Conservation (phyloP, 2,113 vertebrate species). For the Ptilorrhoa leucosticta region DNA sequence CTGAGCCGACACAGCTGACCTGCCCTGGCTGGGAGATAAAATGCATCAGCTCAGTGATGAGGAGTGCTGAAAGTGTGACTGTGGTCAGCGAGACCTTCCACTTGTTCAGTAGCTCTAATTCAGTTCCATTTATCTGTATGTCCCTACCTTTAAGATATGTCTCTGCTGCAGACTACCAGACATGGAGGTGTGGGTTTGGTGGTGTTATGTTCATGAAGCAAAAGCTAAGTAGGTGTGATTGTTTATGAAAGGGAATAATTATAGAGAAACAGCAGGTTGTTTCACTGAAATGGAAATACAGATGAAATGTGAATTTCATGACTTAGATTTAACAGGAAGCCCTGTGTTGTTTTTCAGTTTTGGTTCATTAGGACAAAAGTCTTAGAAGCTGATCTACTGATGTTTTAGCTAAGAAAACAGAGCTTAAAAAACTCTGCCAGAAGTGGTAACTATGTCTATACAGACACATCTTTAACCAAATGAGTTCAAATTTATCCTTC, state of each 20-base stretch:
- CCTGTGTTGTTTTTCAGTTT: neutral
- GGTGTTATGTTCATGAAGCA: neutral
- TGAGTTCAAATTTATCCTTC: neutral
- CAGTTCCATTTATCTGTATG: neutral
- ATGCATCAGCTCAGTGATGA: neutral
- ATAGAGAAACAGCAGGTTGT: neutral
- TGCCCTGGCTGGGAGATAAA: neutral
- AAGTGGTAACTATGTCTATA: neutral
- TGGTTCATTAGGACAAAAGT: neutral
- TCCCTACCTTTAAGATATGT: neutral
- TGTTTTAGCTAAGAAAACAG: neutral
- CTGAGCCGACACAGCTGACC: neutral
- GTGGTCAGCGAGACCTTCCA: neutral
- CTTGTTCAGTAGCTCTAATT: neutral
- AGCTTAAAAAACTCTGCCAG: neutral
- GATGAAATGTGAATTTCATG: neutral
- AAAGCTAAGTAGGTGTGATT: neutral
- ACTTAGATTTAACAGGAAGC: neutral
- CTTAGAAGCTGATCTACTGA: neutral
- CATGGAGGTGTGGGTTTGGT: neutral
- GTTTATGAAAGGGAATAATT: neutral
- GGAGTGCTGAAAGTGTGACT: accelerated
- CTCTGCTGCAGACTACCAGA: neutral
- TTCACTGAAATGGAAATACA: neutral
- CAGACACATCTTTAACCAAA: neutral